Evolutionary conservation across 2,888 invertebrate genomes (phyloP).

Genomic region (Auanema freiburgensis): DNA sequence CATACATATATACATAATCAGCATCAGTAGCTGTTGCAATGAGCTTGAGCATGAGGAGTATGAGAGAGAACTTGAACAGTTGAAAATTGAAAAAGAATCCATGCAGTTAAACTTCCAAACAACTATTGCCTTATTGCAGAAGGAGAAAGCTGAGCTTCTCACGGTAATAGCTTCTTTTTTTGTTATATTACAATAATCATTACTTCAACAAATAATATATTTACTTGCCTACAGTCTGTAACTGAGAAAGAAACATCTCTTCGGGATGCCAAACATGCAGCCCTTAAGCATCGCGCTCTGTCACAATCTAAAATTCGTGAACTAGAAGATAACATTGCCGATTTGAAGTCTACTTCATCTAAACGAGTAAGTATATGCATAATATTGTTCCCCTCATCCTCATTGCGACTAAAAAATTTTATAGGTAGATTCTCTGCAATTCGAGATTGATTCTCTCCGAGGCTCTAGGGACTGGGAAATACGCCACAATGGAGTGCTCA

Average conservation of each 20-base stretch:
- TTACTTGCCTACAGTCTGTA: no score
- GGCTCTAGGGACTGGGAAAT: conserved; percentile 57
- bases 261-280: conserved; percentile 47
- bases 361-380: conserved; percentile 24
- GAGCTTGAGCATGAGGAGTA: no score
- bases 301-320: conserved; percentile 56
- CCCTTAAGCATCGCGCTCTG: conserved; percentile 50
- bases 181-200: background rate
- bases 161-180: background rate
- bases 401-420: no score
- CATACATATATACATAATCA: no score
- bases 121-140: background rate
- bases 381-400: background rate
- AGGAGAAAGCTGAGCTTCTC: background rate
- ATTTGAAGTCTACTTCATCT: conserved; percentile 21
- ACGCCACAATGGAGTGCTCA: conserved; percentile 51
- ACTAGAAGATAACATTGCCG: conserved; percentile 45
- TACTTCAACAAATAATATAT: no score
- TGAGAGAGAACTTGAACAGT: background rate
- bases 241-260: conserved; percentile 44
- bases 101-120: background rate
- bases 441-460: conserved; percentile 51
- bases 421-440: conserved; percentile 44
- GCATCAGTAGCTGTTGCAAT: no score
- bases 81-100: background rate